A percentile compares a stretch with the other conserved stretches of the same genome.
These are phyloP conservation scores for Hemithea aestivaria DNA, from an alignment of 2,888 invertebrate genomes.

Conservation along the genomic window DNA sequence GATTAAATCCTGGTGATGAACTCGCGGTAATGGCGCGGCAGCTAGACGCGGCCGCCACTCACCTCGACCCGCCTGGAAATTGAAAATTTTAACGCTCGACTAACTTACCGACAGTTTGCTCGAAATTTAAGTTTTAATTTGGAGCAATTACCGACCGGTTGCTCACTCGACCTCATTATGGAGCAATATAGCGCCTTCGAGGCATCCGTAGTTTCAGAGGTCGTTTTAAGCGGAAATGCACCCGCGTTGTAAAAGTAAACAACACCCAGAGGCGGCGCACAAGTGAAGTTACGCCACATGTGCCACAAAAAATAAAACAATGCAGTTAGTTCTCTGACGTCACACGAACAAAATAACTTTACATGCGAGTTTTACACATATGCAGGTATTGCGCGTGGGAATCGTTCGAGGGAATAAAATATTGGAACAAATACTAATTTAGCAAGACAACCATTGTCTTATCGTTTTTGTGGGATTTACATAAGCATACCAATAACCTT, in stretches of 20 bases:
- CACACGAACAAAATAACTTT: conserved; percentile 37
- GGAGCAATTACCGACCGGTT: conserved; percentile 15
- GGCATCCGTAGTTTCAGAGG: conserved; percentile 16
- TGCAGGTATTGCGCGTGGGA: conserved; percentile 56
- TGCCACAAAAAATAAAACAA: conserved; percentile 46
- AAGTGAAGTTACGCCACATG: conserved; percentile 37
- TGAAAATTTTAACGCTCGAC: conserved; percentile 44
- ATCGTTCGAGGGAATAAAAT: conserved; percentile 29
- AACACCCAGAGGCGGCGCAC: conserved; percentile 20
- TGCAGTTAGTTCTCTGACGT: conserved; percentile 43
- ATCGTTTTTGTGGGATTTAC: conserved; percentile 7
- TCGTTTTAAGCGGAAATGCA: conserved; percentile 24
- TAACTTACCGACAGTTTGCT: conserved; percentile 40
- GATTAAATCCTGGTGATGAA: conserved; percentile 56
- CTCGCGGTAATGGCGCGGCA: conserved; percentile 42
- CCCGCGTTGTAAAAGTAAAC: conserved; percentile 24
- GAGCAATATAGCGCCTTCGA: conserved; percentile 9
- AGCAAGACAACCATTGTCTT: conserved; percentile 20
- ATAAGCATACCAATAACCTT: conserved; percentile 13
- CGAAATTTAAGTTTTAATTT: conserved; percentile 20
- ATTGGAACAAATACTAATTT: conserved; percentile 16
- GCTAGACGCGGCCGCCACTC: conserved; percentile 41
- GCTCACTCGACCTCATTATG: conserved; percentile 13
- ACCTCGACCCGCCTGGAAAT: conserved; percentile 35
- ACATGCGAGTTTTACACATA: conserved; percentile 30